phyloP scores from a whole-genome alignment of 2,888 invertebrate species.

The Toxonevra muliebris region DNA sequence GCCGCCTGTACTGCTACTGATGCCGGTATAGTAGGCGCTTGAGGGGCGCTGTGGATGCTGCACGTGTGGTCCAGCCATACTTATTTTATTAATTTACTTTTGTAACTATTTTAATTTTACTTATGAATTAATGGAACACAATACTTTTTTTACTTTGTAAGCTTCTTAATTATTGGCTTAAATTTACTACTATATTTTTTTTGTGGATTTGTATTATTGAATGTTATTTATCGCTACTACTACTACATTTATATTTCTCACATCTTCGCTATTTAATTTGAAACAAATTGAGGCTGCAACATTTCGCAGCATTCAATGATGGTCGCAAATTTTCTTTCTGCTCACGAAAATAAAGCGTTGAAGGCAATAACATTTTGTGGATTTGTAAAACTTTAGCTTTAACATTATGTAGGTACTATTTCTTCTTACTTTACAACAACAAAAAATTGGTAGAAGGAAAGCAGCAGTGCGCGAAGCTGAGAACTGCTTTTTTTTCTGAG shows the following conservation, averaged over 20 bases:
- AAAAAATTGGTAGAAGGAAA: no score
- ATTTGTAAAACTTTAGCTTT: not conserved
- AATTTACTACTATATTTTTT: no score
- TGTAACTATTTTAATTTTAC: not conserved
- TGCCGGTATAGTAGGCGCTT: slow-evolving; percentile 57
- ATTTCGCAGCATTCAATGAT: not conserved
- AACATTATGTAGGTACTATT: not conserved
- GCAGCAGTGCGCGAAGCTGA: no score
- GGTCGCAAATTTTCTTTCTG: slow-evolving; percentile 16
- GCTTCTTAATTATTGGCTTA: no score
- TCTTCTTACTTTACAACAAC: not conserved
- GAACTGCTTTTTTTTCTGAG: no score
- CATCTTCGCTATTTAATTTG: slow-evolving; percentile 7
- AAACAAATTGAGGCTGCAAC: not conserved
- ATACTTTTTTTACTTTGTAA: slow-evolving; percentile 24
- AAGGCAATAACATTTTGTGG: slow-evolving; percentile 8
- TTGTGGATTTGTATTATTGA: no score
- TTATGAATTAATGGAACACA: slow-evolving; percentile 40
- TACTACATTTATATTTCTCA: not conserved
- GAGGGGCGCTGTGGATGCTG: slow-evolving; percentile 63
- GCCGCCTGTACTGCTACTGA: slow-evolving; percentile 50
- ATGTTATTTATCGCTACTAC: no score
- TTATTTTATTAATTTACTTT: slow-evolving; percentile 15
- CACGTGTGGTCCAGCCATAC: slow-evolving; percentile 64
- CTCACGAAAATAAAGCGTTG: slow-evolving; percentile 1